These are phyloP conservation scores for Schlechtendalia chinensis DNA, from an alignment of 1,140 invertebrate species.

Conservation along the genomic window DNA sequence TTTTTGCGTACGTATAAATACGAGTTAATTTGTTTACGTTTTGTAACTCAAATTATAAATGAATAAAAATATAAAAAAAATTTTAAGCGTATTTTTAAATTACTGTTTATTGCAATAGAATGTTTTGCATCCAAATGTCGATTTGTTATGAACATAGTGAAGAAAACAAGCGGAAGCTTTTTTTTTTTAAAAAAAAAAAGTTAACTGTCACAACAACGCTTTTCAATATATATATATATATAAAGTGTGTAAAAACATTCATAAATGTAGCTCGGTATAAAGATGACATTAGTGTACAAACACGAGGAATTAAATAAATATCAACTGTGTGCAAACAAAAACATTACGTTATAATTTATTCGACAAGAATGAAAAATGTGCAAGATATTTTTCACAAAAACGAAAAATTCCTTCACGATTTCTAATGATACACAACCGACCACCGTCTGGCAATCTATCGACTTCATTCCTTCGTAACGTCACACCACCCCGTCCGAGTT, in stretches of 20 bases:
- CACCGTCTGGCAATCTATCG: neutral
- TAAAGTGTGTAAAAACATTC: neutral
- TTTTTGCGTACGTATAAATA: too few species aligned
- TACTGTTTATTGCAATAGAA: too few species aligned
- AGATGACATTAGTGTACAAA: constrained; percentile 21
- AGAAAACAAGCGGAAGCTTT: neutral
- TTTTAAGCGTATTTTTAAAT: too few species aligned
- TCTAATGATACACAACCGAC: constrained; percentile 7
- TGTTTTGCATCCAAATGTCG: too few species aligned
- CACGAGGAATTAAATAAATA: constrained; percentile 30
- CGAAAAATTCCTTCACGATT: constrained; percentile 5
- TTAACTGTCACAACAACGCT: neutral
- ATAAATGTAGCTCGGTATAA: neutral
- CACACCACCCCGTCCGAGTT: neutral
- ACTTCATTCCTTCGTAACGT: neutral
- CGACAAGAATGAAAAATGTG: constrained; percentile 1
- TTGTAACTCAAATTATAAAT: too few species aligned
- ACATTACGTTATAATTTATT: neutral
- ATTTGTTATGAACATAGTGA: too few species aligned
- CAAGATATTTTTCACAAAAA: neutral
- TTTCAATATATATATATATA: neutral
- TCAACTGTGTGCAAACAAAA: neutral
- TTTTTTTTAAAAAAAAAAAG: neutral
- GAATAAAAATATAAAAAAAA: too few species aligned
- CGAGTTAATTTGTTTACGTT: too few species aligned